phyloP scores from a whole-genome alignment of 2,888 invertebrate genomes.

The Aromia moschata region DNA sequence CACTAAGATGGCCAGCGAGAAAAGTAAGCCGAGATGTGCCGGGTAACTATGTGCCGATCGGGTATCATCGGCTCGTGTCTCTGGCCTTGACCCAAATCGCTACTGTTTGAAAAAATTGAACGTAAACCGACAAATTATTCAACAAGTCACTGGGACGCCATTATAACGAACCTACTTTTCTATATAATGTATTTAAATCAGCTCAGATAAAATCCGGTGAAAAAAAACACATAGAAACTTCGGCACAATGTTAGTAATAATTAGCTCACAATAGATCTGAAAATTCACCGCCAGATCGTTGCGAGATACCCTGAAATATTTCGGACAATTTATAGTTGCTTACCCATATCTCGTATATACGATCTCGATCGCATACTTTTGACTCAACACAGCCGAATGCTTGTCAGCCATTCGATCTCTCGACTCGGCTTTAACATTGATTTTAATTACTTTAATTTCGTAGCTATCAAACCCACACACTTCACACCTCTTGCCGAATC shows the following conservation, averaged over 20 bases:
- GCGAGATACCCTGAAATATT: neutral
- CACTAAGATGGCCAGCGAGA: too few relatives aligned
- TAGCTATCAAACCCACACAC: neutral
- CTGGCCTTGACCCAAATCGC: too few relatives aligned
- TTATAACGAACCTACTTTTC: neutral
- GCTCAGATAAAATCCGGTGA: neutral
- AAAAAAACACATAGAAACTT: neutral
- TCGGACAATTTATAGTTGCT: neutral
- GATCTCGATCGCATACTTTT: neutral
- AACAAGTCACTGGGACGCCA: too few relatives aligned
- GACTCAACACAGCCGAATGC: neutral
- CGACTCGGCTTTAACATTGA: neutral
- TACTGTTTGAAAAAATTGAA: too few relatives aligned
- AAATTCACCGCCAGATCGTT: neutral
- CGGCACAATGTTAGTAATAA: neutral
- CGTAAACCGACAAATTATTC: too few relatives aligned
- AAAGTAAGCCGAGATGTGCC: too few relatives aligned
- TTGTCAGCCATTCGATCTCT: neutral
- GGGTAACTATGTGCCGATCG: too few relatives aligned
- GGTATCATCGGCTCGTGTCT: too few relatives aligned
- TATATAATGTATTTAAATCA: neutral
- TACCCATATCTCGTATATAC: neutral
- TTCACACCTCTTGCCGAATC: neutral
- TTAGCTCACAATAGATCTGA: neutral
- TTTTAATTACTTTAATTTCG: constrained; percentile 6